Evolutionary conservation across 2,113 vertebrate species (phyloP).

Genomic region (Atherinomorus stipes): DNA sequence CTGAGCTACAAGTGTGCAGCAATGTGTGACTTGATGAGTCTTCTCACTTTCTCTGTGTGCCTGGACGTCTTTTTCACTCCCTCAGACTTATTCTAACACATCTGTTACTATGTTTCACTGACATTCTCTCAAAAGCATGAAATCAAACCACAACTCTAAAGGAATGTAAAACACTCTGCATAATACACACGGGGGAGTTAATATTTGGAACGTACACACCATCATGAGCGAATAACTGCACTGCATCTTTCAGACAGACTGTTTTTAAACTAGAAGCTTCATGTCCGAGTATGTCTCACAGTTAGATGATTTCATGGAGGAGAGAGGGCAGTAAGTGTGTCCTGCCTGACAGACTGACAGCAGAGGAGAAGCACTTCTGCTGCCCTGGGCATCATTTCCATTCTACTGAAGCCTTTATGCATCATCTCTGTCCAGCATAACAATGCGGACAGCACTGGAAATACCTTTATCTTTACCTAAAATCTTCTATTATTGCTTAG

Average conservation of each 20-base stretch:
- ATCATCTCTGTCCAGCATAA: slow-evolving; percentile 23
- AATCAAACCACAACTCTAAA: slow-evolving; percentile 29
- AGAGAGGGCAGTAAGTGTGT: slow-evolving; percentile 45
- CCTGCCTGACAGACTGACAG: slow-evolving; percentile 54
- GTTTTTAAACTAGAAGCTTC: slow-evolving; percentile 7
- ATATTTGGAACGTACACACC: slow-evolving; percentile 3
- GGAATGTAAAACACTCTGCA: slow-evolving; percentile 43
- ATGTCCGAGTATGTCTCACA: slow-evolving; percentile 12
- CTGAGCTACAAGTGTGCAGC: not conserved
- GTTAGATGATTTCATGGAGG: slow-evolving; percentile 24
- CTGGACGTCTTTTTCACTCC: slow-evolving; percentile 10
- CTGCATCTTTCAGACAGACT: not conserved
- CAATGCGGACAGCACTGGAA: not conserved
- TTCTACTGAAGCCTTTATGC: slow-evolving; percentile 30
- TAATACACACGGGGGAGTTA: not conserved
- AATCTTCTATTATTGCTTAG: not conserved
- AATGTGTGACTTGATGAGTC: not conserved
- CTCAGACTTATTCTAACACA: slow-evolving; percentile 32
- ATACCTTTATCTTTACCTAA: not conserved
- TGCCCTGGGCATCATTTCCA: slow-evolving; percentile 21
- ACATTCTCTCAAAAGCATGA: slow-evolving; percentile 40
- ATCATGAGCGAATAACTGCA: not conserved
- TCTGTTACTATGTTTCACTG: slow-evolving; percentile 45
- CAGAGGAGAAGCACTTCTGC: not conserved
- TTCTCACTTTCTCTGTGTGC: slow-evolving; percentile 5